Evolutionary conservation across 2,797 vertebrate species (phyloP).

Genomic region (Xerus rutilus): DNA sequence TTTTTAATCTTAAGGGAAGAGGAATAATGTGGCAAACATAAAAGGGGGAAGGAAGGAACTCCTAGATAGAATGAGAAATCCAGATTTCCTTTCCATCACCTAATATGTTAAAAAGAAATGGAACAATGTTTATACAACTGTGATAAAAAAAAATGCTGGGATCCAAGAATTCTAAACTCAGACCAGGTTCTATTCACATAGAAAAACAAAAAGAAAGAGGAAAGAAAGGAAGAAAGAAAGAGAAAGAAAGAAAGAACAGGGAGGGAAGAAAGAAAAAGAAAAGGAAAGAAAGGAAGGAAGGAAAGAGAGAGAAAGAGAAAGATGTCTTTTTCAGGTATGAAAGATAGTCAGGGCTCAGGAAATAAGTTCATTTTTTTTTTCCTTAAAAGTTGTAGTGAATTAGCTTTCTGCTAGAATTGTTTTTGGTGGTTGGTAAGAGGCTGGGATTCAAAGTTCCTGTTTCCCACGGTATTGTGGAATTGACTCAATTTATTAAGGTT

Average conservation of each 20-base stretch:
- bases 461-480: neutral
- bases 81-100: neutral
- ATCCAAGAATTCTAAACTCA: neutral
- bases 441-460: neutral
- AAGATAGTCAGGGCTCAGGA: neutral
- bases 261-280: neutral
- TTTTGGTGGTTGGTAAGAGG: neutral
- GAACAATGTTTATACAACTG: neutral
- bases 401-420: neutral
- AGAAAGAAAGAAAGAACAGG: neutral
- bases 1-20: neutral
- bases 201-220: neutral
- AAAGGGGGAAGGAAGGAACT: neutral
- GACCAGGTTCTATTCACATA: neutral
- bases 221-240: neutral
- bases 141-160: neutral
- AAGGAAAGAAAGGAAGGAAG: too few species aligned
- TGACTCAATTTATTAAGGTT: neutral
- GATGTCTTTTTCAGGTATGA: neutral
- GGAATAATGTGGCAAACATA: neutral
- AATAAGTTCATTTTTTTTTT: neutral
- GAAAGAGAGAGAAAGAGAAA: neutral
- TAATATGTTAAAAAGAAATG: neutral
- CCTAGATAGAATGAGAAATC: neutral
- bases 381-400: neutral